Base-by-base conservation (phyloP, 2,888 invertebrate genomes). In the Gymnoscelis rufifasciata region DNA sequence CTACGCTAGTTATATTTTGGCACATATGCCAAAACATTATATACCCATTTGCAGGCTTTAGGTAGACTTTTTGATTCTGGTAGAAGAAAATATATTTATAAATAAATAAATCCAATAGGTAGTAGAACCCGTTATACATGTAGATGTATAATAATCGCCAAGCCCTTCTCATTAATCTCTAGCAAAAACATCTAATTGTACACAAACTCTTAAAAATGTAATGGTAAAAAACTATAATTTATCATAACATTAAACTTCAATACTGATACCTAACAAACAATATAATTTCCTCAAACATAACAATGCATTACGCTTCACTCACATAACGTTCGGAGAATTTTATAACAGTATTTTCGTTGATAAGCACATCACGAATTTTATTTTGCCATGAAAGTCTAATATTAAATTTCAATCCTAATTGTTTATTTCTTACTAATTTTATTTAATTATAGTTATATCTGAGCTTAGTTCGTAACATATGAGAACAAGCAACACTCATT, bases 21-120 rank as follows among this genome's bases (percentile, higher is more conserved):
- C 83, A 82, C 79, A 58, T 59, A 35, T 44, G 73, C 77, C 78
- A 78, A 77, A 75, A 64, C 45, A 26, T 29, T 29, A 41, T 2
- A 26, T 7, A 3, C 13, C 23, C 19, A 26, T 30, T 40, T 37
- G 12, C 30, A 28, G 12, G 29, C 23, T 19, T 2, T 19, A 19
- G 19, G 19, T 19, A 19, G 19, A 27, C 19, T 10, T 38, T 33
- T 33, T 27, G 14, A 19, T n/a, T n/a, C n/a, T n/a, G n/a, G n/a
- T n/a, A n/a, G n/a, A n/a, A n/a, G n/a, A n/a, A n/a, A n/a, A n/a
- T n/a, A n/a, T n/a, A 12, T 8, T 44, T 6, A 30, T 40, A 46
- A 33, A 29, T 35, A 47, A 11, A 15, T 26, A 24, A 27, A 7
- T 11, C 19, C 30, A 23, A 11, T 12, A 30, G 30, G 10, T 33